These are phyloP conservation scores for Epinephelus malabaricus DNA, from an alignment of 2,797 vertebrate genomes.

Conservation along the genomic window DNA sequence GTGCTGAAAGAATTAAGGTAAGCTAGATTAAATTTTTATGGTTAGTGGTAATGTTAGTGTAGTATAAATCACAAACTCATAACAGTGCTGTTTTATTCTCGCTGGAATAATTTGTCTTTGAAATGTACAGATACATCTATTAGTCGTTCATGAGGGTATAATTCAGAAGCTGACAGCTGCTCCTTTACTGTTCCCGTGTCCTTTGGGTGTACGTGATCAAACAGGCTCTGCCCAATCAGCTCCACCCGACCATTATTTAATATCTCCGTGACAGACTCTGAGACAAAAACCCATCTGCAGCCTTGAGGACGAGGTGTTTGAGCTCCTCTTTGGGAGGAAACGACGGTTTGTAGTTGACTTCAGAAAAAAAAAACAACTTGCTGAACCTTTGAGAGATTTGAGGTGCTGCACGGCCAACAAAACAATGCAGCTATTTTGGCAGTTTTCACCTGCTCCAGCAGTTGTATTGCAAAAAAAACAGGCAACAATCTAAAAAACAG, in stretches of 20 bases:
- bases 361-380: constrained; percentile 84
- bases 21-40: no score
- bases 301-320: constrained; percentile 92
- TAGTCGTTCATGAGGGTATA: constrained; percentile 91
- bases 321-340: constrained; percentile 95
- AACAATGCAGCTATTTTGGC: no score
- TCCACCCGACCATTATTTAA: constrained; percentile 95
- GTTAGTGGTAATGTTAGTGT: no score
- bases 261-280: constrained; percentile 94
- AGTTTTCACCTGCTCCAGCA: no score
- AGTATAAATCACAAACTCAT: no score
- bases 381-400: constrained; percentile 92
- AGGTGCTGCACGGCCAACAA: constrained; percentile 95
- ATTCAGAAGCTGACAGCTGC: constrained; percentile 93
- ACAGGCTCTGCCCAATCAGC: constrained; percentile 95
- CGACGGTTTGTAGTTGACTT: constrained; percentile 90
- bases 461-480: no score
- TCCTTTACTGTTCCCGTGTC: constrained; percentile 98
- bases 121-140: constrained; percentile 77
- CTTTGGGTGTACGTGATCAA: constrained; percentile 97
- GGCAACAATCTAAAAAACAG: no score
- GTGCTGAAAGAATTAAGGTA: no score
- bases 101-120: no score
- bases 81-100: no score
- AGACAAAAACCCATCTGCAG: constrained; percentile 96